Evolutionary conservation across 2,888 invertebrate species (phyloP), one percentile per base, ranked within the genome.

Genomic region (Pseudoips prasinana): DNA sequence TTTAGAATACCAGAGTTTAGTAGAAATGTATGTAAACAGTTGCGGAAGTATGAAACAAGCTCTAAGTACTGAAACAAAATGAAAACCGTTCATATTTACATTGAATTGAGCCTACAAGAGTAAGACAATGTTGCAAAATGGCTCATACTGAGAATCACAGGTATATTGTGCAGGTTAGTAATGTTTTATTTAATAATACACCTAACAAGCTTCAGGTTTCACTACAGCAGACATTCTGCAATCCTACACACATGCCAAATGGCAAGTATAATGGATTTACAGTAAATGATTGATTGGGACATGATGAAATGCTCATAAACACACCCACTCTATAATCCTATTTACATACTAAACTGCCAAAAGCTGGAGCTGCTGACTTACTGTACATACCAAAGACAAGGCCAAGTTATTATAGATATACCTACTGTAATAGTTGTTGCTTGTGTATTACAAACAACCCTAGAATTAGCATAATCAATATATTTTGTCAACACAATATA

Each of bases 81-180:
- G 70, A 64, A 63, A 67, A 64, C 62, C 56, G 64, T 46, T 54
- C 53, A 59, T 60, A 52, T 60, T 56, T 48, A 51, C 44, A 58
- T 62, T 55, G 55, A 63, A 67, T 71, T 64, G 53, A 57, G 48
- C 54, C 53, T 45, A 39, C 58, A 64, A 66, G 64, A 68, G 60
- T 73, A 79, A 68, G 67, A 83, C 69, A 75, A 85, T 84, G 83
- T 70, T 79, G 73, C 80, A 90, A 76, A 70, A 90, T 91, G 91
- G 89, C 90, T 75, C 82, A 86, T 67, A 77, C 88, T 77, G 91
- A 91, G 71, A 91, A 90, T 85, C 91, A 91, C 76, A 90, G 93
- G 71, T 92, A 92, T 82, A 93, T 94, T 75, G 92, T 94, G 59
- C 95, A 96, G 92, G 96, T 96, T 48, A 71, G 81, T 81, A 40